phyloP scores from a whole-genome alignment of 2,888 invertebrate species.

The Drosophila ustulata region DNA sequence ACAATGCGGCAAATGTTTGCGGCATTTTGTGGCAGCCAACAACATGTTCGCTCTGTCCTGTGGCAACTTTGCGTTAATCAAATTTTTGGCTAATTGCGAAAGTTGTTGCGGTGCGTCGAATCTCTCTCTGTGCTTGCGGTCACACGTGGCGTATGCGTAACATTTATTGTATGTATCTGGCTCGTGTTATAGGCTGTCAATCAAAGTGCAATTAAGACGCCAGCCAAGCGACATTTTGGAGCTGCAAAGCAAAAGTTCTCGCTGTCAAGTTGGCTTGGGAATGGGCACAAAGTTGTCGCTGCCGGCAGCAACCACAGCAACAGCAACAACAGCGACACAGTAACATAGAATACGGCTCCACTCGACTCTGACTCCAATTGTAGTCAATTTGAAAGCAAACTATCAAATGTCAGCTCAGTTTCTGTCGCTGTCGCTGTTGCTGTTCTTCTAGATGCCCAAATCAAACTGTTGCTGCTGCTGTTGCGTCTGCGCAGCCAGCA shows the following conservation, averaged over 20 bases:
- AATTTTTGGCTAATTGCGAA: slow-evolving; percentile 62
- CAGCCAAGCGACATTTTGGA: slow-evolving; percentile 49
- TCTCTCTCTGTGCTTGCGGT: neutral
- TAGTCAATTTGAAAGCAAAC: slow-evolving; percentile 79
- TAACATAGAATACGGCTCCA: slow-evolving; percentile 61
- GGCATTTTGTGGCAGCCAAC: slow-evolving; percentile 48
- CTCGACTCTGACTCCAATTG: slow-evolving; percentile 63
- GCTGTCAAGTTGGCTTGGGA: slow-evolving; percentile 59
- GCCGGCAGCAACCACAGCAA: slow-evolving; percentile 32
- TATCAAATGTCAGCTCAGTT: slow-evolving; percentile 76
- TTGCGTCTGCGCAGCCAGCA: slow-evolving; percentile 69
- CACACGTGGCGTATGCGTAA: slow-evolving; percentile 48
- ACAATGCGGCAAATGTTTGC: slow-evolving; percentile 14
- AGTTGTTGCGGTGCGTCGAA: slow-evolving; percentile 24
- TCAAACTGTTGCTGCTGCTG: slow-evolving; percentile 46
- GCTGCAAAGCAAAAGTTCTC: slow-evolving; percentile 54
- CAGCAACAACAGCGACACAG: slow-evolving; percentile 60
- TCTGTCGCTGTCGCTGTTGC: slow-evolving; percentile 36
- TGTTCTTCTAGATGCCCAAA: slow-evolving; percentile 63
- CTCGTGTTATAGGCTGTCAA: slow-evolving; percentile 37
- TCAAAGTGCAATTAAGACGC: slow-evolving; percentile 71
- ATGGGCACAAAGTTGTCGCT: slow-evolving; percentile 67
- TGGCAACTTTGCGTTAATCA: slow-evolving; percentile 36
- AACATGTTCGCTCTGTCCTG: neutral
- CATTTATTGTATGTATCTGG: slow-evolving; percentile 1